Conservation (phyloP, 2,113 vertebrate genomes). For the Aldabrachelys gigantea region DNA sequence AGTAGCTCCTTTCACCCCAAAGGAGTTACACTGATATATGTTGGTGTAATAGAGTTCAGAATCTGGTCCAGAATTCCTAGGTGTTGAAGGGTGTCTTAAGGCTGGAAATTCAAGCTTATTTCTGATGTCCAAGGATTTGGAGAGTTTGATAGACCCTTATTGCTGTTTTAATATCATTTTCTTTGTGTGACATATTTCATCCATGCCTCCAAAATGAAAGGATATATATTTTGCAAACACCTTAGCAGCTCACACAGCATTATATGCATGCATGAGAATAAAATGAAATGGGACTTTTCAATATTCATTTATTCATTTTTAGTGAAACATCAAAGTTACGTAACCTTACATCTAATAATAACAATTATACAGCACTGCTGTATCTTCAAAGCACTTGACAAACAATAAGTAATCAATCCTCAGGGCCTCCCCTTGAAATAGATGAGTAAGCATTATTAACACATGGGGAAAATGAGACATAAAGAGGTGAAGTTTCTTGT, state of each 20-base stretch:
- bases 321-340: conserved; percentile 20
- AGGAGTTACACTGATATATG: neutral
- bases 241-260: neutral
- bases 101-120: neutral
- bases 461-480: neutral
- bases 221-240: neutral
- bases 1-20: neutral
- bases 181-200: neutral
- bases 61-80: neutral
- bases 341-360: conserved; percentile 33
- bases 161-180: neutral
- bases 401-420: conserved; percentile 49
- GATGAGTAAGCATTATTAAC: conserved; percentile 24
- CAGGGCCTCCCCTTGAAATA: conserved; percentile 38
- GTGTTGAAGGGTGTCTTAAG: neutral
- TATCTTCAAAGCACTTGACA: conserved; percentile 23
- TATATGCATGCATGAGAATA: conserved; percentile 20
- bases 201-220: neutral
- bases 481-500: neutral
- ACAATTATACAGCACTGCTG: conserved; percentile 25
- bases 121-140: neutral
- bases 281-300: conserved; percentile 7
- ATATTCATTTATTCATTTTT: conserved; percentile 31
- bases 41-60: neutral
- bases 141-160: neutral